Conservation (phyloP, 2,888 invertebrate species). For the Cordilura impudica region DNA sequence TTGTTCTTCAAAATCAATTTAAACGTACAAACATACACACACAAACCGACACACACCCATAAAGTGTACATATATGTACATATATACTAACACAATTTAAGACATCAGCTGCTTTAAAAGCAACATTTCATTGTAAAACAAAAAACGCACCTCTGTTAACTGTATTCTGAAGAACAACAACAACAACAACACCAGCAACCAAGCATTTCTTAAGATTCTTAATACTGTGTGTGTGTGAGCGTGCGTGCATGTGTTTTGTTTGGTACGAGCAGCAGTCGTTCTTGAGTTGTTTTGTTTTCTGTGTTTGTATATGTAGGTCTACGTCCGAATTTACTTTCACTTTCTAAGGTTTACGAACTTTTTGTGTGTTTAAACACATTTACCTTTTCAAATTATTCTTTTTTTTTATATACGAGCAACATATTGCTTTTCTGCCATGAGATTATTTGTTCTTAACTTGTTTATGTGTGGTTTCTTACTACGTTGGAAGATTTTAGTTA, state of each 20-base stretch:
- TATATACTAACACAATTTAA: constrained; percentile 23
- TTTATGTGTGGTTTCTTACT: constrained; percentile 13
- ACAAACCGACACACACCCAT: background rate
- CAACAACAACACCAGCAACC: constrained; percentile 10
- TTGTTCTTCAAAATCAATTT: constrained; percentile 19
- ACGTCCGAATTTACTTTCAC: constrained; percentile 78
- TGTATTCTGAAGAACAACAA: constrained; percentile 34
- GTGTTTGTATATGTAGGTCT: constrained; percentile 77
- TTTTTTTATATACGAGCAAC: background rate
- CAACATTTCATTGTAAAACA: background rate
- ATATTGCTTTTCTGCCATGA: constrained; percentile 11
- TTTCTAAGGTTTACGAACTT: constrained; percentile 78
- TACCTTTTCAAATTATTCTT: constrained; percentile 57
- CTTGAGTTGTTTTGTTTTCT: background rate
- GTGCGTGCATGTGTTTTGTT: background rate
- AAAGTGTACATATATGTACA: background rate
- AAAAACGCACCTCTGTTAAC: constrained; percentile 55
- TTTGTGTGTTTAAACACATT: constrained; percentile 69
- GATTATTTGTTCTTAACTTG: constrained; percentile 29
- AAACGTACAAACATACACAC: background rate
- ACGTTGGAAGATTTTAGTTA: background rate
- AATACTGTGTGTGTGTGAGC: background rate
- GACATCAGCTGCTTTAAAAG: constrained; percentile 5
- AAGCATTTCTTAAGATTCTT: constrained; percentile 9
- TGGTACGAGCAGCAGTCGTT: background rate